Conservation (phyloP, 2,888 invertebrate species). For the Drosophila monieri region DNA sequence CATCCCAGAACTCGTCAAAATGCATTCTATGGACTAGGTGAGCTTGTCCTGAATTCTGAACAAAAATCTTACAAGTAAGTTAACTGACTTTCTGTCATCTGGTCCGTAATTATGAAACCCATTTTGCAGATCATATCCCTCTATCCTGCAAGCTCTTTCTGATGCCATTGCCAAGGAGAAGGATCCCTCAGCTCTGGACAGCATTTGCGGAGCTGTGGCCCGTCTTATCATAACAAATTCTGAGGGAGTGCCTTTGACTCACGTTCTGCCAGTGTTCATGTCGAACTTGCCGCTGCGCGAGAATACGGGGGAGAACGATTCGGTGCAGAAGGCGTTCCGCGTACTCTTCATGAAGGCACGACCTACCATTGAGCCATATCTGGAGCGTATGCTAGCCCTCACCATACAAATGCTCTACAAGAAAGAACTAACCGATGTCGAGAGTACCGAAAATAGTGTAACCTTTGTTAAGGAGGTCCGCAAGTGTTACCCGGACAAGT, state of each 20-base stretch:
- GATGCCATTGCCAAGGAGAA: constrained; percentile 87
- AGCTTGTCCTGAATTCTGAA: constrained; percentile 88
- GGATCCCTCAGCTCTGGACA: constrained; percentile 89
- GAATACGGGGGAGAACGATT: constrained; percentile 90
- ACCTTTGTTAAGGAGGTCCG: constrained; percentile 86
- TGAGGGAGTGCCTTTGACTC: constrained; percentile 87
- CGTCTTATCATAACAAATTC: constrained; percentile 89
- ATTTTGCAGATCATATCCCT: constrained; percentile 83
- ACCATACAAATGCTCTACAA: constrained; percentile 86
- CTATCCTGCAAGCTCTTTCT: constrained; percentile 88
- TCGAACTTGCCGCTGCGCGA: constrained; percentile 89
- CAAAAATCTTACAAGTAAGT: constrained; percentile 87
- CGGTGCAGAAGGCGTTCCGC: constrained; percentile 88
- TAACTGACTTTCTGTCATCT: constrained; percentile 1
- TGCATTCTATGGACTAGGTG: constrained; percentile 90
- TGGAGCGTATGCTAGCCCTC: constrained; percentile 86
- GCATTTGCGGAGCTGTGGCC: constrained; percentile 91
- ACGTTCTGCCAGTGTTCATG: constrained; percentile 89
- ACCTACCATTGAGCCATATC: constrained; percentile 85
- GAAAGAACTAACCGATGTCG: constrained; percentile 84
- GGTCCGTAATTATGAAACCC: background rate
- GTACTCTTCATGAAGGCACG: constrained; percentile 87
- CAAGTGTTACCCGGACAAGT: constrained; percentile 86
- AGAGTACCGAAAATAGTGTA: constrained; percentile 79
- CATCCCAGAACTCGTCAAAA: constrained; percentile 91